phyloP scores from a whole-genome alignment of 2,113 vertebrate species.

The Eira barbara region DNA sequence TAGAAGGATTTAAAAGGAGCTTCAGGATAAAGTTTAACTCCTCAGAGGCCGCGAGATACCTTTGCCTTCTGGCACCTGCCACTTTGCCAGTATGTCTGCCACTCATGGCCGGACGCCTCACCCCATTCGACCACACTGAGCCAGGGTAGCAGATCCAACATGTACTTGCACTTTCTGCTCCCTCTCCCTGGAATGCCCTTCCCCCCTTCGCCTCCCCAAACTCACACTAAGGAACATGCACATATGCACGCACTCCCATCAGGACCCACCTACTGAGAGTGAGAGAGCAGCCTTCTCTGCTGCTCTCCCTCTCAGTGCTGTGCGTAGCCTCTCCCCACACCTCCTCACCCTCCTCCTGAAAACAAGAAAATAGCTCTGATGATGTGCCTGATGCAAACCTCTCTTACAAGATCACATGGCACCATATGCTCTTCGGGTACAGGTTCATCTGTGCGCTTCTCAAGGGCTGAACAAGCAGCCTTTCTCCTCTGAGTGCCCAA shows the following conservation, averaged over 20 bases:
- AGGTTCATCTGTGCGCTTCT: neutral
- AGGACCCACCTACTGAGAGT: neutral
- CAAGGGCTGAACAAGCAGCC: neutral
- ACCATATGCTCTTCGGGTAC: accelerated
- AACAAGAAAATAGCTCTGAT: constrained; percentile 21
- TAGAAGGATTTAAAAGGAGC: constrained; percentile 47
- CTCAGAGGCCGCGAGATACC: neutral
- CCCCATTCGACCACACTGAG: no score
- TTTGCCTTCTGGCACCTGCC: neutral
- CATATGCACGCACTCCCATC: neutral
- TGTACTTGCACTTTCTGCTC: neutral
- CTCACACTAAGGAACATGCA: no score
- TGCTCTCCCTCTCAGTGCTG: neutral
- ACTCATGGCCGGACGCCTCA: neutral
- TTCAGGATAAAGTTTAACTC: constrained; percentile 46
- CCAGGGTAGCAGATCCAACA: neutral
- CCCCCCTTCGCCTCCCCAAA: neutral
- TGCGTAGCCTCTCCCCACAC: neutral
- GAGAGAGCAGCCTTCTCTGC: neutral
- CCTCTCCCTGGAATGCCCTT: neutral
- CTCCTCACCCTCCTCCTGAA: neutral
- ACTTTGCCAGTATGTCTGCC: neutral
- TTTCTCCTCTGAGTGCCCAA: neutral
- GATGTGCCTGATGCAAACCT: neutral
- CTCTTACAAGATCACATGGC: neutral